phyloP scores from a whole-genome alignment of 2,797 vertebrate species.

The Sternotherus odoratus region DNA sequence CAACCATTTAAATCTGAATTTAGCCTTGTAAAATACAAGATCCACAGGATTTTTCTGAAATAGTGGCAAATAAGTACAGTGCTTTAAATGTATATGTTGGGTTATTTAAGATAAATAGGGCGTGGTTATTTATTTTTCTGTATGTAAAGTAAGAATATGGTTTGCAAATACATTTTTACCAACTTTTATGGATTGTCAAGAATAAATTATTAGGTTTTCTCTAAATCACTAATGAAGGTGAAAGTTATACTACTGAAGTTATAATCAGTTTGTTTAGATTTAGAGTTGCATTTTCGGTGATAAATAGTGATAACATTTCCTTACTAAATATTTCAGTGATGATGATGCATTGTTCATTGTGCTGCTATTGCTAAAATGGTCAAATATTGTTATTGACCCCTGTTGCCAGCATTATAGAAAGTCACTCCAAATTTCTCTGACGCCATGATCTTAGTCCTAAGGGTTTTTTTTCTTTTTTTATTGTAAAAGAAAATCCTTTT shows the following conservation, averaged over 20 bases:
- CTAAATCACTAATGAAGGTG: not conserved
- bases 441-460: not conserved
- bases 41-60: not conserved
- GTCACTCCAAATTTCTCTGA: not conserved
- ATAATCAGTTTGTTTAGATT: not conserved
- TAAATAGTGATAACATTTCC: not conserved
- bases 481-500: not conserved
- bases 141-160: not conserved
- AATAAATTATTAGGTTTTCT: not conserved
- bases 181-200: not conserved
- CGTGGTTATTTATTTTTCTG: not conserved
- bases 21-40: not conserved
- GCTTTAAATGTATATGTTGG: not conserved
- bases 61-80: not conserved
- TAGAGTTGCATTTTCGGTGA: not conserved
- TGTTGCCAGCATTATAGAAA: not conserved
- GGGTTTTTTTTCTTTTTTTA: too few species aligned
- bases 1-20: rapidly evolving
- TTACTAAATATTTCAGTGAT: not conserved
- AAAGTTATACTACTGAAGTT: not conserved
- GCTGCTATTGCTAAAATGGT: not conserved
- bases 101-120: not conserved
- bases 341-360: not conserved
- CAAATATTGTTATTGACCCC: not conserved
- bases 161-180: not conserved